Percentiles rank a stretch among this genome's conserved stretches.
Evolutionary conservation across 2,113 vertebrate genomes (phyloP).

Genomic region (Tympanuchus pallidicinctus): DNA sequence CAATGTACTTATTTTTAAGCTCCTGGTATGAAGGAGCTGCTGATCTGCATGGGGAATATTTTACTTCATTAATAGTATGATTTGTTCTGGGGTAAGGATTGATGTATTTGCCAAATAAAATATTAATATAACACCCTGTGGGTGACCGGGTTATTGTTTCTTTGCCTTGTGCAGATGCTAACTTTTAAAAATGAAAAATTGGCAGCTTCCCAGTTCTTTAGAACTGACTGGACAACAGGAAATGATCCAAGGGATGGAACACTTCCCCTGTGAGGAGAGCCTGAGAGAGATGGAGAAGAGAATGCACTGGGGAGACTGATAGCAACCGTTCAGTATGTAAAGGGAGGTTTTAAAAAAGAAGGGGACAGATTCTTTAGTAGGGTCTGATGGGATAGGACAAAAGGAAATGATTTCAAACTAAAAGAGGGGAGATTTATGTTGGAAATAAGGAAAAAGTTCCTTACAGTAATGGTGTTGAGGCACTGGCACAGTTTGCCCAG

Average conservation of each 20-base stretch:
- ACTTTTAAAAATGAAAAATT: background rate
- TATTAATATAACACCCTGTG: background rate
- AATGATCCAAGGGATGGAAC: background rate
- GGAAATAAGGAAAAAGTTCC: too few relatives aligned
- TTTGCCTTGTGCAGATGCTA: background rate
- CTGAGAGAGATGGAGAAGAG: too few relatives aligned
- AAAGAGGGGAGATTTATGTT: too few relatives aligned
- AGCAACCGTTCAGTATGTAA: too few relatives aligned
- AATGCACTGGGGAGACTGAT: too few relatives aligned
- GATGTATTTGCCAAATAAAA: constrained; percentile 27
- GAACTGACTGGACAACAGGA: background rate
- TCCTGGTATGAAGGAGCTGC: background rate
- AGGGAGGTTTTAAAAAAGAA: too few relatives aligned
- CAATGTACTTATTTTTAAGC: background rate
- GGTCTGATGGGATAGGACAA: too few relatives aligned
- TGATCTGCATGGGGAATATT: background rate
- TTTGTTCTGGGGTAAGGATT: background rate
- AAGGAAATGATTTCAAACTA: too few relatives aligned
- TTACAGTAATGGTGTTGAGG: too few relatives aligned
- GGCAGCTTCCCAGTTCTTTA: background rate
- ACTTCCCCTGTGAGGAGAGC: too few relatives aligned
- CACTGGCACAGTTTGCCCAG: too few relatives aligned
- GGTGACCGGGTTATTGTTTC: background rate
- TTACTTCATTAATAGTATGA: background rate
- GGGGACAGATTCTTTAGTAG: too few relatives aligned